Evolutionary conservation across 2,113 vertebrate genomes (phyloP).

Genomic region (Seriola quinqueradiata): DNA sequence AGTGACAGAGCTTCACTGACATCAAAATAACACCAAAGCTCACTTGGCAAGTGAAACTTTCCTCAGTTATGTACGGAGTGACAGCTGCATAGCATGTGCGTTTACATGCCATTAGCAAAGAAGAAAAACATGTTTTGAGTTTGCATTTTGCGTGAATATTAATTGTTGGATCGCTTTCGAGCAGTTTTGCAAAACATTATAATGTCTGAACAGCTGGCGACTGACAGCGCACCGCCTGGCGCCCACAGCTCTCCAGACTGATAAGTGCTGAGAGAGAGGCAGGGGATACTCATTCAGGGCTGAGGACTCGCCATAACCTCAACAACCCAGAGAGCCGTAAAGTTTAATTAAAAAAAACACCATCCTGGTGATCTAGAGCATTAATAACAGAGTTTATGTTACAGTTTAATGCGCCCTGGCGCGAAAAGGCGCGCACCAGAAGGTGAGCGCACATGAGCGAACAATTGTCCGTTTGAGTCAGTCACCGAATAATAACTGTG

Average conservation of each 20-base stretch:
- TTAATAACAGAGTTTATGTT: constrained; percentile 47
- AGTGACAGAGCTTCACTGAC: neutral
- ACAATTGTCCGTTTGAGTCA: constrained; percentile 48
- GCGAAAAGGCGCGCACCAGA: constrained; percentile 47
- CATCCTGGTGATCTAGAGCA: constrained; percentile 44
- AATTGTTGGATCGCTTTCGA: neutral
- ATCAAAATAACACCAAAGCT: neutral
- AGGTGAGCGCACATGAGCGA: constrained; percentile 57
- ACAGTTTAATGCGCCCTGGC: constrained; percentile 28
- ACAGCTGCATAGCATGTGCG: neutral
- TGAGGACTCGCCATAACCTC: constrained; percentile 32
- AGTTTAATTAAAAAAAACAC: constrained; percentile 50
- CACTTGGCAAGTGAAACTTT: no score
- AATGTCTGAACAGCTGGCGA: constrained; percentile 54
- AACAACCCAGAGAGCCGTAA: constrained; percentile 46
- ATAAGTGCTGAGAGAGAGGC: constrained; percentile 59
- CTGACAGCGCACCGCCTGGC: constrained; percentile 53
- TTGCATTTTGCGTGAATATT: neutral
- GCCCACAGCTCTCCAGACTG: constrained; percentile 53
- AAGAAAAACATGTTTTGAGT: neutral
- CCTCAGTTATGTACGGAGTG: neutral
- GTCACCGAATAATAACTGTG: constrained; percentile 33
- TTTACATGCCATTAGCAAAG: neutral
- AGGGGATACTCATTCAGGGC: constrained; percentile 45
- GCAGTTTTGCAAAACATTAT: constrained; percentile 21